These are phyloP conservation scores for Porites lobata DNA, from an alignment of 92 coral and sea anemone genomes.

Conservation along the genomic window DNA sequence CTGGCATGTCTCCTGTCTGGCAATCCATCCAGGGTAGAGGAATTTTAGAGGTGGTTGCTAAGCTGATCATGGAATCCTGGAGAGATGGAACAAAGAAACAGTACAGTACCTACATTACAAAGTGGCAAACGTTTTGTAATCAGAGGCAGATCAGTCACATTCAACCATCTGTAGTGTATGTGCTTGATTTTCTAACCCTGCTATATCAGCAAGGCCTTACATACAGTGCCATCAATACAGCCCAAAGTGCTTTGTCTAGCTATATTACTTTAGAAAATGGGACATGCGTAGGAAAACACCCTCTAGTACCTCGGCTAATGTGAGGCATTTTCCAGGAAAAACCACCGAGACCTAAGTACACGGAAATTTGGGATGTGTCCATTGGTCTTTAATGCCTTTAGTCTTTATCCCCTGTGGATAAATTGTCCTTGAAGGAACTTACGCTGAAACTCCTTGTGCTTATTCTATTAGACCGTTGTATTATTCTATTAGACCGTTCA, in stretches of 20 bases:
- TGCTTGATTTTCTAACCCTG: conserved; percentile 3
- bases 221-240: conserved; percentile 45
- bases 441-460: conserved; percentile 40
- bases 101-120: conserved; percentile 30
- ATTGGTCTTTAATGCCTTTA: neutral
- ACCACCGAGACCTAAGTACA: conserved; percentile 27
- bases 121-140: conserved; percentile 30
- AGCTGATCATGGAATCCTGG: conserved; percentile 57
- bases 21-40: conserved; percentile 34
- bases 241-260: conserved; percentile 49
- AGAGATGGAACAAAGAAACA: conserved; percentile 35
- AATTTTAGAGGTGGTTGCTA: conserved; percentile 49
- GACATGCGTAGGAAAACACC: conserved; percentile 34
- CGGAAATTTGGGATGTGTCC: conserved; percentile 11
- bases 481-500: conserved; percentile 17
- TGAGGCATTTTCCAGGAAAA: conserved; percentile 32
- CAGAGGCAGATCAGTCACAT: conserved; percentile 18
- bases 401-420: neutral
- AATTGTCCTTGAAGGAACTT: conserved; percentile 53
- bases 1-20: conserved; percentile 53
- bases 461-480: conserved; percentile 5
- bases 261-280: conserved; percentile 44
- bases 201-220: conserved; percentile 18
- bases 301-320: conserved; percentile 16
- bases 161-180: conserved; percentile 20